Percentiles rank a stretch among this genome's conserved stretches.
Conservation (phyloP, 2,113 vertebrate species). For the Numida meleagris region DNA sequence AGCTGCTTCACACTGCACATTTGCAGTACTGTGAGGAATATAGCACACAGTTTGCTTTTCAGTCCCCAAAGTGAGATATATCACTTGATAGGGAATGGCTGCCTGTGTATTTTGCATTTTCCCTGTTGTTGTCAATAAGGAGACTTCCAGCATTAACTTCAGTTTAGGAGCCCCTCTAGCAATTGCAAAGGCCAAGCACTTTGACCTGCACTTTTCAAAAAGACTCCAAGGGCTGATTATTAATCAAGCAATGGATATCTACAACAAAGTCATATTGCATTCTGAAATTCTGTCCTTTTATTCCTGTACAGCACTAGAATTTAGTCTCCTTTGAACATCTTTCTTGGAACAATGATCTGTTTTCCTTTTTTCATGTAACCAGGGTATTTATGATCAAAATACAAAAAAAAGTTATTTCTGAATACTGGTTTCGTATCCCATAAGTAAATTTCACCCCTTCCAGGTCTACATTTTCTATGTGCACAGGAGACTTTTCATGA, state of each 20-base stretch:
- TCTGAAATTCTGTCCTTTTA: not conserved
- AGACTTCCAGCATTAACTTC: not conserved
- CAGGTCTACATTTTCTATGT: not conserved
- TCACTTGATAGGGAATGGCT: not conserved
- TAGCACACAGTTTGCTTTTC: not conserved
- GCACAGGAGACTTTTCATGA: not conserved
- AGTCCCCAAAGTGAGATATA: rapidly evolving
- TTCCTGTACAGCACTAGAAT: not conserved
- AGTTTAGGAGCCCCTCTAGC: not conserved
- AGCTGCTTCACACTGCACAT: not conserved
- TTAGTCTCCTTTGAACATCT: not conserved
- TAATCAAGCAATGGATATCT: not conserved
- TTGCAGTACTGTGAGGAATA: not conserved
- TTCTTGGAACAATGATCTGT: not conserved
- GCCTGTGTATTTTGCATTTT: not conserved
- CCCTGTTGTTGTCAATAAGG: not conserved
- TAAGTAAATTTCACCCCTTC: not conserved
- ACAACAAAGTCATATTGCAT: not conserved
- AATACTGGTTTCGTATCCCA: not conserved
- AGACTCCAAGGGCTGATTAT: not conserved
- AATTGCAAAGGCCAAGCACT: not conserved
- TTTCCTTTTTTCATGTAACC: not conserved
- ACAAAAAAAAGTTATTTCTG: not conserved
- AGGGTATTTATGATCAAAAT: not conserved
- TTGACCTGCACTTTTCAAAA: not conserved